Base-by-base conservation (phyloP, 2,113 vertebrate genomes). In the Osmerus mordax region DNA sequence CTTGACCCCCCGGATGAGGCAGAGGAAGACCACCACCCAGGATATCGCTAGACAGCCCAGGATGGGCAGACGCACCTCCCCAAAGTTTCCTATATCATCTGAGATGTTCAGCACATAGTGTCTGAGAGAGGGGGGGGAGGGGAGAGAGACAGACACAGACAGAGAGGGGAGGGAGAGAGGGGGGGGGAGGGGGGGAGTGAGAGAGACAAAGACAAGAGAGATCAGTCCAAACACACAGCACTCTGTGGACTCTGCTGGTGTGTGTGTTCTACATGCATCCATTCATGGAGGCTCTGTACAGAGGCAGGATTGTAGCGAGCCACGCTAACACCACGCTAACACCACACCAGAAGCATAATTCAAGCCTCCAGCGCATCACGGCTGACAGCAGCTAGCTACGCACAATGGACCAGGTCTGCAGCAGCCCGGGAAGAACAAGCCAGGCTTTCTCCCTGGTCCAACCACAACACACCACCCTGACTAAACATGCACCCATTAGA, bases 21-120 rank as follows among this genome's bases (percentile, higher is more conserved):
- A 99, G 84, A 99, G 96, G 88, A 99, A 99, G 79, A 99, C 97
- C 0, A 99, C 96, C 3, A 95, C 66, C 97, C 97, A 99, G 80
- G 97, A 97, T 69, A 98, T 70, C 0, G 94, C 94, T 0, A 99
- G 91, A 81, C 97, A 99, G 68, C 97, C 97, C 21, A 99, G 91
- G 47, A 99, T 94, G 3, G 97, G 96, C 28, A 98, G 89, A 29
- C 94, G 93, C 68, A 99, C 94, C 75, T 98, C 95, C 1, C 97
- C 97, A 28, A 99, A 94, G 87, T 95, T 93, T 51, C 97, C 97
- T 0, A 99, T 99, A 83, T 94, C 95, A 3, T 96, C 94, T 0
- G 97, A 98, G 71, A 98, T 91, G 83, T 95, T 90, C 77, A 99
- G 87, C 73, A 99, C 97, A 0, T 98, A 96, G 62, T 94, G 90